Percentiles rank a stretch among this genome's conserved stretches.
Conservation (phyloP, 2,888 invertebrate genomes). For the Coelinius sp. region DNA sequence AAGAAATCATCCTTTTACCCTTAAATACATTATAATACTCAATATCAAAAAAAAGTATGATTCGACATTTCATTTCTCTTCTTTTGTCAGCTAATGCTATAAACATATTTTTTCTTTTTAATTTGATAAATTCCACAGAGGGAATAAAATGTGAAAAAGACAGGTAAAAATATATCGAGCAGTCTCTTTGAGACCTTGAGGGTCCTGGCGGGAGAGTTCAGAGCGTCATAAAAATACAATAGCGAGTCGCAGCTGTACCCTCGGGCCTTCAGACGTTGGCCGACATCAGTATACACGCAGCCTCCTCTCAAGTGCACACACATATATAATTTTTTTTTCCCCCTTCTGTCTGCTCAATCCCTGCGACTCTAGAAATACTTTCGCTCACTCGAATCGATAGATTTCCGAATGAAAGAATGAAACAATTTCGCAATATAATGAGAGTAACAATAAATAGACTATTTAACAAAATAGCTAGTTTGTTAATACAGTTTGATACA, state of each 20-base stretch:
- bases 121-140: neutral
- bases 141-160: neutral
- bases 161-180: slow-evolving; percentile 8
- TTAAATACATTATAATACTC: neutral
- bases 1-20: too few species aligned
- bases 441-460: too few species aligned
- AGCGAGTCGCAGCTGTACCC: slow-evolving; percentile 49
- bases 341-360: neutral
- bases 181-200: slow-evolving; percentile 27
- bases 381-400: neutral
- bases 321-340: neutral
- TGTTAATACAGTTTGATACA: slow-evolving; percentile 18
- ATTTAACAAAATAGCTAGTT: too few species aligned
- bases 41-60: neutral
- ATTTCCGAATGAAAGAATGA: neutral
- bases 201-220: slow-evolving; percentile 33
- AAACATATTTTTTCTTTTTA: neutral
- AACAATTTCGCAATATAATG: too few species aligned
- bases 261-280: slow-evolving; percentile 42
- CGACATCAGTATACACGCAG: slow-evolving; percentile 12
- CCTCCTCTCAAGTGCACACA: neutral
- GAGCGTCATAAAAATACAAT: slow-evolving; percentile 50
- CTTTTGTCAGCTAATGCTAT: neutral
- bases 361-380: neutral
- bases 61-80: too few species aligned